phyloP scores from a whole-genome alignment of 2,888 invertebrate genomes.

The Morpho helenor region DNA sequence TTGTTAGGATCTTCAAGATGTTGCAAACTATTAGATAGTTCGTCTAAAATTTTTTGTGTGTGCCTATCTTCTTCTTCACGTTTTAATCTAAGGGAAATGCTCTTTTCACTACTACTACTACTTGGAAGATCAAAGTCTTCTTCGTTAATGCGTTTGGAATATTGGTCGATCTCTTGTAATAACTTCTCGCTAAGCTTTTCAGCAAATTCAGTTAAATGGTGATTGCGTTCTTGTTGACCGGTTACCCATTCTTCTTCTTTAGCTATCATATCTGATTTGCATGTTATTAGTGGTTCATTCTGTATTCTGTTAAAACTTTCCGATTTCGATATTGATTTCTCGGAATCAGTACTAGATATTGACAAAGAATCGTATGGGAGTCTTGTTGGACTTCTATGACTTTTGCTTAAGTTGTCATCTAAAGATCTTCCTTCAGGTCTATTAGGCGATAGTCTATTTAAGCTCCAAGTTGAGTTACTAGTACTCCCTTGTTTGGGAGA shows the following conservation, averaged over 20 bases:
- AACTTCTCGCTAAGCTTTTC: conserved; percentile 90
- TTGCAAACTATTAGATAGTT: conserved; percentile 71
- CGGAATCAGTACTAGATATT: conserved; percentile 73
- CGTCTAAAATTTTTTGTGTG: conserved; percentile 70
- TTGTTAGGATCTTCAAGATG: conserved; percentile 81
- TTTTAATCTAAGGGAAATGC: conserved; percentile 72
- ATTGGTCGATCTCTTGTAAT: conserved; percentile 86
- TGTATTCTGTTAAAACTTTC: conserved; percentile 74
- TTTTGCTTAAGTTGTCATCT: conserved; percentile 68
- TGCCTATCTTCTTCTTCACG: conserved; percentile 71
- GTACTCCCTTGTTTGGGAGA: conserved; percentile 73
- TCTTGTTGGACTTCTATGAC: conserved; percentile 68
- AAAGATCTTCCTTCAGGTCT: conserved; percentile 71
- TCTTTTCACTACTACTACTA: conserved; percentile 73
- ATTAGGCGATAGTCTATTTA: conserved; percentile 70
- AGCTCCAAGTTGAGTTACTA: conserved; percentile 74
- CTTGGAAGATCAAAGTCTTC: conserved; percentile 74
- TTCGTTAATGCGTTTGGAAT: conserved; percentile 73
- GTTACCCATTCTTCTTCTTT: conserved; percentile 79
- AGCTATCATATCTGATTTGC: conserved; percentile 70
- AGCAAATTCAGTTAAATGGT: conserved; percentile 88
- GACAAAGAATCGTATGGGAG: conserved; percentile 72
- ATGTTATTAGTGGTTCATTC: conserved; percentile 72
- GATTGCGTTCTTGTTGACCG: conserved; percentile 79
- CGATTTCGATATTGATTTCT: conserved; percentile 74